Conservation (phyloP, 2,888 invertebrate genomes). For the Deladenus siricidicola region DNA sequence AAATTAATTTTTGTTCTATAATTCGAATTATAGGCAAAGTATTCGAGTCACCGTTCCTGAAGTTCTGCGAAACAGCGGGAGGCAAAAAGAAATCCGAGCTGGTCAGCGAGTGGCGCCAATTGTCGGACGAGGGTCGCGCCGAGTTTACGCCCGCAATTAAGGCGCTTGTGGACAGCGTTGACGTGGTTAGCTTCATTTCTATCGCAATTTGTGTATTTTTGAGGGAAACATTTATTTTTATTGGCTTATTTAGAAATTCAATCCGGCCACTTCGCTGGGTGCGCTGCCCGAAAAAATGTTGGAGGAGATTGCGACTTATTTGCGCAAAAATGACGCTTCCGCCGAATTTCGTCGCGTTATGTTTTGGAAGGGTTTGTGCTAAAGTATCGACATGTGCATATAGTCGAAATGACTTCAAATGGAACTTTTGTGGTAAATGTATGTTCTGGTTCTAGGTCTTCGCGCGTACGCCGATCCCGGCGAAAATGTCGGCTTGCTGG, state of each 20-base stretch:
- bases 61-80: neutral
- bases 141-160: conserved; percentile 9
- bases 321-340: neutral
- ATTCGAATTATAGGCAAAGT: neutral
- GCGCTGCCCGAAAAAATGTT: conserved; percentile 75
- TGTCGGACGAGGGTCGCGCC: conserved; percentile 23
- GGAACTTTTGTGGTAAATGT: conserved; percentile 1
- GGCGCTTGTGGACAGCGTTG: conserved; percentile 33
- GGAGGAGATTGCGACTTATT: conserved; percentile 55
- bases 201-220: neutral
- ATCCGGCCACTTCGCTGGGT: conserved; percentile 72
- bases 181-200: conserved; percentile 24
- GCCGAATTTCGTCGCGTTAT: conserved; percentile 34
- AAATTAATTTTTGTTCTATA: too few species aligned
- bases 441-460: conserved; percentile 33
- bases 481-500: conserved; percentile 88
- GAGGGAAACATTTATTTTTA: too few species aligned
- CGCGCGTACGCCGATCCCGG: conserved; percentile 76
- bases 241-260: conserved; percentile 56
- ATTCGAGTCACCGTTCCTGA: neutral
- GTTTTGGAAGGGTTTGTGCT: conserved; percentile 50
- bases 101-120: conserved; percentile 35
- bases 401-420: neutral
- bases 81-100: conserved; percentile 8
- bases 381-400: too few species aligned